Evolutionary conservation across 2,888 invertebrate species (phyloP).

Genomic region (Catocala nupta): DNA sequence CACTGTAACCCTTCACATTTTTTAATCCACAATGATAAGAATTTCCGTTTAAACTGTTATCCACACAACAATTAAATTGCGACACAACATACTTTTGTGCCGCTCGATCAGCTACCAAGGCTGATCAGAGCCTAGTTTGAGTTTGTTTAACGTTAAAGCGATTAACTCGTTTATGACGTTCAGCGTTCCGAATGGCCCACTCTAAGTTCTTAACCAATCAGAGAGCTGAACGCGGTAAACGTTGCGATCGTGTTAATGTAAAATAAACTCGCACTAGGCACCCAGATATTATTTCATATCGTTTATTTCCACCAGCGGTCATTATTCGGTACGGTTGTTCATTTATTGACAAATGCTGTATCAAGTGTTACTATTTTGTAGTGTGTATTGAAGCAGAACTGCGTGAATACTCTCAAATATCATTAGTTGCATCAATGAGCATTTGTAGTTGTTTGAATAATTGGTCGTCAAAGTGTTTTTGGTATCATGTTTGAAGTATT

Average conservation of each 20-base stretch:
- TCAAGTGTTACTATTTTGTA: constrained; percentile 1
- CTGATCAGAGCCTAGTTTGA: constrained; percentile 24
- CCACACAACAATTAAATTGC: constrained; percentile 18
- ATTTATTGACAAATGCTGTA: constrained; percentile 6
- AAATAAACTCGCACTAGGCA: too few relatives aligned
- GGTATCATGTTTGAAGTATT: too few relatives aligned
- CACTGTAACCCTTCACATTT: neutral
- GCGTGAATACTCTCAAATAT: too few relatives aligned
- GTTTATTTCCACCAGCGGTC: constrained; percentile 43
- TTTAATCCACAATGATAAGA: constrained; percentile 4
- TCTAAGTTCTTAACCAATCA: too few relatives aligned
- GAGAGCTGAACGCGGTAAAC: too few relatives aligned
- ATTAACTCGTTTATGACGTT: too few relatives aligned
- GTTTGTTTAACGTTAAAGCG: too few relatives aligned
- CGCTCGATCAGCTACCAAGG: constrained; percentile 59
- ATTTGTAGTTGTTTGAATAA: neutral
- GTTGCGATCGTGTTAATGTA: too few relatives aligned
- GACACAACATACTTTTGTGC: constrained; percentile 28
- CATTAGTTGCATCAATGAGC: too few relatives aligned
- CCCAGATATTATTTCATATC: constrained; percentile 40
- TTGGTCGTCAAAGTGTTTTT: too few relatives aligned
- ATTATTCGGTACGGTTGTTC: constrained; percentile 9
- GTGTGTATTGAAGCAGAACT: constrained; percentile 13
- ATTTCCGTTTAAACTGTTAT: constrained; percentile 1
- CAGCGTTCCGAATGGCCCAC: too few relatives aligned